Conservation (phyloP, 1,140 invertebrate genomes). For the Dolichoris vasculosae region DNA sequence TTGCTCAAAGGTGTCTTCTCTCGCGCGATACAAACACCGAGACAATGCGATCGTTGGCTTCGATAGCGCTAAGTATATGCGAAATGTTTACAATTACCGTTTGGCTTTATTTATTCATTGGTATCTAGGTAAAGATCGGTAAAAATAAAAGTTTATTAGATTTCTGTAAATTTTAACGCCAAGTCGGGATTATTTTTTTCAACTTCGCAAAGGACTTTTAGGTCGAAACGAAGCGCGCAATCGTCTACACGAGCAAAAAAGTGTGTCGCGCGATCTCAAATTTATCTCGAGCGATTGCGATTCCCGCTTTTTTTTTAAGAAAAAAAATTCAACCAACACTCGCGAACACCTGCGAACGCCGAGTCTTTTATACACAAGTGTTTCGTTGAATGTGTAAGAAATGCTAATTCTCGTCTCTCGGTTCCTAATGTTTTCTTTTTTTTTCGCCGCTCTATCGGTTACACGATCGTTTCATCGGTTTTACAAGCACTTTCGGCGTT, state of each 20-base stretch:
- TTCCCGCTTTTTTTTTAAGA: too few relatives aligned
- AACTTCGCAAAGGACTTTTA: too few relatives aligned
- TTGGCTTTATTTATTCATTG: background rate
- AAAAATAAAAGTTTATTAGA: background rate
- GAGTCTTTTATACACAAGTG: background rate
- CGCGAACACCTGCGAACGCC: background rate
- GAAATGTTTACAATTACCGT: constrained; percentile 31
- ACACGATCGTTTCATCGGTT: background rate
- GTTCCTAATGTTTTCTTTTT: too few relatives aligned
- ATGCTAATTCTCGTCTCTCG: constrained; percentile 24
- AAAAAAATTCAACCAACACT: too few relatives aligned
- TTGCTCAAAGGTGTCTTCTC: background rate
- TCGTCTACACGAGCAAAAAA: background rate
- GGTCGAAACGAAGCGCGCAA: too few relatives aligned
- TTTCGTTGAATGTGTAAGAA: background rate
- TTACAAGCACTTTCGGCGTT: background rate
- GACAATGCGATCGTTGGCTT: constrained; percentile 27
- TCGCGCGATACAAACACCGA: constrained; percentile 23
- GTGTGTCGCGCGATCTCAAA: background rate
- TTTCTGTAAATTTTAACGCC: background rate
- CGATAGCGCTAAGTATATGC: constrained; percentile 21
- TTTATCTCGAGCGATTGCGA: too few relatives aligned
- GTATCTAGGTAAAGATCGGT: background rate
- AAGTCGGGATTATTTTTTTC: background rate
- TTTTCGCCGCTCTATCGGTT: background rate